phyloP scores from a whole-genome alignment of 2,888 invertebrate genomes.

The Lagria hirta region DNA sequence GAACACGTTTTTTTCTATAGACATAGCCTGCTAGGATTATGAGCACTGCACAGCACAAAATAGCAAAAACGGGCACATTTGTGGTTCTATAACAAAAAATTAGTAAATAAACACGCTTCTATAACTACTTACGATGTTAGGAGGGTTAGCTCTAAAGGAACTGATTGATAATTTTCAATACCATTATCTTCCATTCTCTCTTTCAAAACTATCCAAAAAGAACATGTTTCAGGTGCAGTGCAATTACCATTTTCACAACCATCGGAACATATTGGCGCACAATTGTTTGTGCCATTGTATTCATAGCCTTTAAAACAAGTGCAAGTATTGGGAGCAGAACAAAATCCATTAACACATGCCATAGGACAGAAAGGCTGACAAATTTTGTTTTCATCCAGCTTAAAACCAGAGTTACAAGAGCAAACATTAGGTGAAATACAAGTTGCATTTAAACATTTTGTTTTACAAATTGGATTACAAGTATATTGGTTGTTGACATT shows the following conservation, averaged over 20 bases:
- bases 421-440: slow-evolving; percentile 29
- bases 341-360: slow-evolving; percentile 39
- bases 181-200: slow-evolving; percentile 26
- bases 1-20: too few species aligned
- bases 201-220: too few species aligned
- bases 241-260: slow-evolving; percentile 50
- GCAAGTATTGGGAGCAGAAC: slow-evolving; percentile 45
- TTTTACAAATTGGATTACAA: slow-evolving; percentile 5
- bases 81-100: too few species aligned
- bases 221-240: slow-evolving; percentile 40
- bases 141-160: too few species aligned
- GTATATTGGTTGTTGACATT: slow-evolving; percentile 3
- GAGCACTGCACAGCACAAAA: too few species aligned
- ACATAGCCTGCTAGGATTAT: too few species aligned
- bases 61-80: too few species aligned
- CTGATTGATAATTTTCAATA: too few species aligned
- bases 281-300: slow-evolving; percentile 12
- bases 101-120: too few species aligned
- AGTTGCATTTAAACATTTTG: slow-evolving; percentile 19
- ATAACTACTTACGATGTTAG: too few species aligned
- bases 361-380: slow-evolving; percentile 8
- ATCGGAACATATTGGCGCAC: slow-evolving; percentile 26
- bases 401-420: slow-evolving; percentile 29
- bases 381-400: slow-evolving; percentile 7
- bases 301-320: slow-evolving; percentile 45